Base-by-base conservation (phyloP, 1,140 invertebrate species). In the Acromyrmex echinatior region DNA sequence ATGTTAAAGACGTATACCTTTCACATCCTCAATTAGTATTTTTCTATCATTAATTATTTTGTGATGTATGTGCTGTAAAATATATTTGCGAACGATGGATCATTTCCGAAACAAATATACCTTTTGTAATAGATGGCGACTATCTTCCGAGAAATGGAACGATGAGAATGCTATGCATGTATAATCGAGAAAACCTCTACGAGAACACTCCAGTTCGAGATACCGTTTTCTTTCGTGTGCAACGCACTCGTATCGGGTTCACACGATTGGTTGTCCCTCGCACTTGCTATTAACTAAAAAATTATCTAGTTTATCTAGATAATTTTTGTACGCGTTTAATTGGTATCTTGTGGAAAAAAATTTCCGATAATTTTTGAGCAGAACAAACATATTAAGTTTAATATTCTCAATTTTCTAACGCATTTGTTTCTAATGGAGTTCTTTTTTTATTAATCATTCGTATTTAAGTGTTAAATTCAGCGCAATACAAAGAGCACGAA, bases 201-300 rank as follows among this genome's bases (percentile, higher is more conserved):
- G 25, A 25, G 25, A 25, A 25, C 25, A 71, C 45, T 86, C 77
- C 51, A 86, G 86, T 87, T 78, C 71, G 65, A 87, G 81, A 82
- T 86, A 87, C 86, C 86, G 86, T 87, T 87, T 87, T 77, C 63
- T 87, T 86, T 78, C 81, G 65, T 70, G 56, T 51, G 49, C 62
- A 68, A 74, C 39, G 62, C 81, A 76, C 81, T 78, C 51, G 62
- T 70, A 16, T 56, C 16, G 14, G 21, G 28, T 76, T 74, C 86
- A 39, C 81, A 85, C 76, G 74, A 84, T 76, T 53, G 70, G 70
- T 39, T 62, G 31, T 63, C 70, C n/a, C 39, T 51, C 39, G 68
- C 14, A 49, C 18, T 39, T 28, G n/a, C n/a, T 1, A 25, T 74
- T 49, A 25, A 70, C 58, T 58, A 10, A 76, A 60, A 65, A 78